A percentile compares a stretch with the other conserved stretches of the same genome.
Conservation (phyloP, 2,888 invertebrate genomes). For the Tribolium freemani region DNA sequence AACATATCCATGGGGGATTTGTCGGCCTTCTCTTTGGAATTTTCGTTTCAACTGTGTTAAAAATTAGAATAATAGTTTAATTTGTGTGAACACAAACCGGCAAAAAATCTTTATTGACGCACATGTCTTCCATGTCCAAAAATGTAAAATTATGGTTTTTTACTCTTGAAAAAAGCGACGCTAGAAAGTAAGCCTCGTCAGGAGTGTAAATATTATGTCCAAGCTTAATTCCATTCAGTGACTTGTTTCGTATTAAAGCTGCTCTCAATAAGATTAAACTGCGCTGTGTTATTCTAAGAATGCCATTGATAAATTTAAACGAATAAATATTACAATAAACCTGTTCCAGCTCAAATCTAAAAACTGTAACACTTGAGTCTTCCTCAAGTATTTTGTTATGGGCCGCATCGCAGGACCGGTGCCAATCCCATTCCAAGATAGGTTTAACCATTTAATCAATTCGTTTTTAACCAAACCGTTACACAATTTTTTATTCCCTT, state of each 20-base stretch:
- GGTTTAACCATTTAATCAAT: conserved; percentile 62
- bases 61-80: background rate
- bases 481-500: conserved; percentile 64
- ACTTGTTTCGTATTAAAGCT: conserved; percentile 67
- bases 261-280: conserved; percentile 63
- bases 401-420: conserved; percentile 58
- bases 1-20: conserved; percentile 67
- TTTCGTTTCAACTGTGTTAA: conserved; percentile 50
- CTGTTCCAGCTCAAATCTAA: conserved; percentile 66
- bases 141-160: conserved; percentile 58
- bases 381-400: conserved; percentile 56
- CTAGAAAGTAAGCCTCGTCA: conserved; percentile 67
- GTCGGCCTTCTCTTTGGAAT: conserved; percentile 56
- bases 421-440: conserved; percentile 70
- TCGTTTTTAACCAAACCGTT: conserved; percentile 62
- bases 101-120: conserved; percentile 67
- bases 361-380: conserved; percentile 55
- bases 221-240: conserved; percentile 67
- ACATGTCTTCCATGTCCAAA: conserved; percentile 70
- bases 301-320: too few relatives aligned
- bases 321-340: conserved; percentile 46
- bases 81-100: conserved; percentile 52
- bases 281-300: conserved; percentile 15
- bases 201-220: conserved; percentile 70
- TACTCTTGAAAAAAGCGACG: conserved; percentile 63